A percentile compares a stretch with the other conserved stretches of the same genome.
Evolutionary conservation across 2,113 vertebrate genomes (phyloP).

Genomic region (Desmodus rotundus): DNA sequence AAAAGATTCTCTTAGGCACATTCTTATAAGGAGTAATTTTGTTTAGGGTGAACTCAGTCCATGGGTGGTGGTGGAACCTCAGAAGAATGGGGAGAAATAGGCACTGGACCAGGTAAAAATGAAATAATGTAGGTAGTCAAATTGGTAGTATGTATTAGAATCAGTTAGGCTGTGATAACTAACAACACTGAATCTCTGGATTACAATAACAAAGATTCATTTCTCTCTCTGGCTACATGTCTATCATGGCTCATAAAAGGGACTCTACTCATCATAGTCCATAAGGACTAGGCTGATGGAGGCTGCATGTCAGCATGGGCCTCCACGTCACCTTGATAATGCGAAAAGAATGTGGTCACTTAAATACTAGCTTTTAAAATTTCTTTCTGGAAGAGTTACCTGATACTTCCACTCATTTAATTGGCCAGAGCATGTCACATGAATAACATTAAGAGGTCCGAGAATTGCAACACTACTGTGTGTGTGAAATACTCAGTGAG

Average conservation of each 20-base stretch:
- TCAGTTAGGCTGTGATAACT: not conserved
- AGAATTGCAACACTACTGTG: not conserved
- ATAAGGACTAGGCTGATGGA: not conserved
- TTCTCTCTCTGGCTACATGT: not conserved
- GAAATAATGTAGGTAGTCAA: not conserved
- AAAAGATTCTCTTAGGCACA: not conserved
- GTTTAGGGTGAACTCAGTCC: not conserved
- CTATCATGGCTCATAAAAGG: not conserved
- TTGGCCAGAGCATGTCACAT: not conserved
- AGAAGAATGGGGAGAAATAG: not conserved
- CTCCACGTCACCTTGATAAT: not conserved
- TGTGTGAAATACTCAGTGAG: not conserved
- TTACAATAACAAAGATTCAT: not conserved
- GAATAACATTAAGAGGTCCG: not conserved
- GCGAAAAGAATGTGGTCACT: not conserved
- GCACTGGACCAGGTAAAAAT: not conserved
- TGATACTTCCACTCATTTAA: not conserved
- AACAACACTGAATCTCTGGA: not conserved
- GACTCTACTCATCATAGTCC: not conserved
- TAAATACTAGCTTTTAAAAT: not conserved
- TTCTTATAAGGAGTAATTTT: not conserved
- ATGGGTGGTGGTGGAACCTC: not conserved
- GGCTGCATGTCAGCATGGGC: not conserved
- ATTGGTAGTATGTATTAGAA: not conserved
- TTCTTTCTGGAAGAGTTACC: not conserved